phyloP scores from a whole-genome alignment of 2,113 vertebrate species.

The Gambusia holbrooki region DNA sequence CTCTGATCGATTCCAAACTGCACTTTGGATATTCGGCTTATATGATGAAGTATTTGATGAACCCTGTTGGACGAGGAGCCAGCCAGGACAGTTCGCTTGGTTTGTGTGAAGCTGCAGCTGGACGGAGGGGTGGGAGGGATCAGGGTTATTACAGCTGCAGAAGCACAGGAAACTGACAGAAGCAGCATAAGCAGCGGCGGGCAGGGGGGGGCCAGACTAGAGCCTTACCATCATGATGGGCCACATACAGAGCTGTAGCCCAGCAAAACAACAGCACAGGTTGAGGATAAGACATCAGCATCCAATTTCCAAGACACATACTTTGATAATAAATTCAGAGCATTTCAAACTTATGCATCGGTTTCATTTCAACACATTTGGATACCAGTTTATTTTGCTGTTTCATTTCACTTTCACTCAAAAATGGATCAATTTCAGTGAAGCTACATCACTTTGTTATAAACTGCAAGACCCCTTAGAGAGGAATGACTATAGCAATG shows the following conservation, averaged over 20 bases:
- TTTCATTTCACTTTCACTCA: background rate
- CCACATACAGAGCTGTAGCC: conserved; percentile 82
- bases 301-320: conserved; percentile 5
- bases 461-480: background rate
- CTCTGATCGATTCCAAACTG: background rate
- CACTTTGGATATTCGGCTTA: background rate
- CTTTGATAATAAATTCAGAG: conserved; percentile 24
- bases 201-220: conserved; percentile 37
- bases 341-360: background rate
- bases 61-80: conserved; percentile 51
- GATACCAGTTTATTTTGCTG: background rate
- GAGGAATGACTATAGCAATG: background rate
- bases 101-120: conserved; percentile 30
- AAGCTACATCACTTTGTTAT: background rate
- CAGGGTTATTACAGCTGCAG: conserved; percentile 24
- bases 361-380: background rate
- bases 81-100: conserved; percentile 20
- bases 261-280: conserved; percentile 72
- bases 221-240: conserved; percentile 83
- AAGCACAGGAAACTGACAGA: conserved; percentile 69
- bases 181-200: conserved; percentile 63
- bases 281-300: conserved; percentile 55
- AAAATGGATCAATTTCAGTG: background rate
- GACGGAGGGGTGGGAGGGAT: background rate
- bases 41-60: conserved; percentile 35